Percentiles rank a stretch among this genome's conserved stretches.
phyloP scores from a whole-genome alignment of 2,797 vertebrate genomes.

The Helostoma temminkii region DNA sequence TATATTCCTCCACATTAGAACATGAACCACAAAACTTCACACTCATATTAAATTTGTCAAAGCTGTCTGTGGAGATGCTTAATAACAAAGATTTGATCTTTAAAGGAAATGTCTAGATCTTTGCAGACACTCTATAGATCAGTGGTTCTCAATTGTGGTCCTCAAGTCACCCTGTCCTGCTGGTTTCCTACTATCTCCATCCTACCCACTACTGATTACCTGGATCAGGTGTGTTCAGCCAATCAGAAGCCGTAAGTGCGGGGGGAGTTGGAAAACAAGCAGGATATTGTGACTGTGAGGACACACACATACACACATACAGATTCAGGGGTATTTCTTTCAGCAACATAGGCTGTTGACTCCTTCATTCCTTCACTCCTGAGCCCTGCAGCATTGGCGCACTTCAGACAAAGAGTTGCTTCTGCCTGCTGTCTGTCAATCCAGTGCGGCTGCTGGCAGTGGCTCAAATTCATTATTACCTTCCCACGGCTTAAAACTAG shows the following conservation, averaged over 20 bases:
- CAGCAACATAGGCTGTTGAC: slow-evolving; percentile 37
- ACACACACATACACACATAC: slow-evolving; percentile 8
- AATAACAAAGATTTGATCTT: not conserved
- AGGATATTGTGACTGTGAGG: too few relatives aligned
- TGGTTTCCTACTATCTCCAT: too few relatives aligned
- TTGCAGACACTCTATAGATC: slow-evolving; percentile 1
- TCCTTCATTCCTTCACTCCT: slow-evolving; percentile 57
- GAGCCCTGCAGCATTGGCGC: slow-evolving; percentile 35
- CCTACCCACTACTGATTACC: too few relatives aligned
- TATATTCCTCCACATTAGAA: not conserved
- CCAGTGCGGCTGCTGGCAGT: slow-evolving; percentile 69
- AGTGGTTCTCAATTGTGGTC: too few relatives aligned
- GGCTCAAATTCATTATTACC: slow-evolving; percentile 76
- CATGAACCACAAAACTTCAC: not conserved
- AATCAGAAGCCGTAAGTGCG: too few relatives aligned
- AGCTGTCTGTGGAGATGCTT: accelerated
- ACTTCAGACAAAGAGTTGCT: slow-evolving; percentile 64
- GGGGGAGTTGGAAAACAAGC: too few relatives aligned
- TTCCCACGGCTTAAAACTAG: slow-evolving; percentile 70
- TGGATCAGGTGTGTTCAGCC: too few relatives aligned
- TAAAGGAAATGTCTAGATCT: not conserved
- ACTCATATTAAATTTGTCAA: not conserved
- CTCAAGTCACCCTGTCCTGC: too few relatives aligned
- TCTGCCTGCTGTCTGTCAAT: slow-evolving; percentile 66
- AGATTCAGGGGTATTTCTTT: slow-evolving; percentile 54